Base-by-base conservation (phyloP, 2,888 invertebrate genomes). In the Acanthopleura granulata region DNA sequence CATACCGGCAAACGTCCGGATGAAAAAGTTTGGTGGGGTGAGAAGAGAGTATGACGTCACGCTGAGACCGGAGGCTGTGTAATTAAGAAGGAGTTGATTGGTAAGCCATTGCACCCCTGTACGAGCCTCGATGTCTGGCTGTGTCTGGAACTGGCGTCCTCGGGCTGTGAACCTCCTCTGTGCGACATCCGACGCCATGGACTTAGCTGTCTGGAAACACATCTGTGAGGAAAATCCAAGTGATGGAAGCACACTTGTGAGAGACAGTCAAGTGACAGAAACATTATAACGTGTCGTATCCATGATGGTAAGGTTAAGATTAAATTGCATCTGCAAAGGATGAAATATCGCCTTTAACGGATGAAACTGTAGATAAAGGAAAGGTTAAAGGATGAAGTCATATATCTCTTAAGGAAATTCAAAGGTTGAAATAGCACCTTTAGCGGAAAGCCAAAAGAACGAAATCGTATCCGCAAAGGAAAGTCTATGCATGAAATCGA, bases 31-130 rank as follows among this genome's bases (percentile, higher is more conserved):
- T 4, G 66, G 29, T 16, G 72, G 71, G 14, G 73, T 77, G 62
- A 70, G 66, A 14, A 72, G 70, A 0, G 80, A 73, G 25, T 76
- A 72, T 16, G 84, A 84, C 27, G 81, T 81, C 62, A 83, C 82
- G 25, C 74, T 72, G 14, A 83, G 74, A 12, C 80, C 81, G 12
- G 76, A 70, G n/a, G 72, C 62, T n/a, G 77, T 77, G 66, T 83
- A 81, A 0, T 74, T 61, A 6, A 81, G 61, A 0, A 75, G 50
- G 25, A 77, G 70, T n/a, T n/a, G 49, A 14, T 66, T 72, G 0
- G 72, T 4, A 0, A 75, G 30, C 82, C 82, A 83, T 30, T 72
- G 49, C 1, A 77, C 40, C 15, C 78, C 62, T 0, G 75, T 76
- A 16, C 69, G 49, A 16, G 74, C 27, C 29, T 61, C 49, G 18